Evolutionary conservation across 2,888 invertebrate genomes (phyloP), one percentile per base, ranked within the genome.

Genomic region (Amphimallon solstitiale): DNA sequence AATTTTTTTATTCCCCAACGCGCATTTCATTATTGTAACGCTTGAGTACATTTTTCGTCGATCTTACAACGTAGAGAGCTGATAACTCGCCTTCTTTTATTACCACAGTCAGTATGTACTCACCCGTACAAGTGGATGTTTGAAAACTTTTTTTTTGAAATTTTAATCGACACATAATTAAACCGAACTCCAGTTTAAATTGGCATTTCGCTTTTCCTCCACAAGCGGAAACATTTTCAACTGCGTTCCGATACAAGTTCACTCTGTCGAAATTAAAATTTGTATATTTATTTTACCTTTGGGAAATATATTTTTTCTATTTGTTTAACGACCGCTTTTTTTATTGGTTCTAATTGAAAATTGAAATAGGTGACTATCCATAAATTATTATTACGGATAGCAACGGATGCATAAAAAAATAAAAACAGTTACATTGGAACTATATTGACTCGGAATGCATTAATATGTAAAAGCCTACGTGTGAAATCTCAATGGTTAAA

Each of bases 251-350:
- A 1, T 15, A 15, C 7, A 43, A 43, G 21, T 43, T 34, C 43
- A 59, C 23, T 59, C 29, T 1, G 23, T 21, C 29, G 29, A 59
- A 43, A 59, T 59, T 59, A 43, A 43, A 59, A 59, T 59, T 59
- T 59, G 56, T 59, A 59, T 59, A 59, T 59, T 59, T 59, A 45
- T 59, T 59, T 59, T 29, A 9, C 56, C 56, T 15, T 23, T 59
- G 56, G 56, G 56, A 59, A 59, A 59, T 59, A 43, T 23, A 59
- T 59, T 59, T 59, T 59, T 29, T 29, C 43, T 59, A 59, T 40
- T 59, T 59, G 56, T 59, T 59, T 43, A 59, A 43, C 43, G 56
- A 34, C 23, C 45, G 21, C 7, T 15, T 59, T 29, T n/a, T 56
- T 59, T 59, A 59, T 59, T 59, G 29, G 43, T 15, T 15, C 43